A percentile compares a stretch with the other conserved stretches of the same genome.
These are phyloP conservation scores for Nymphicus hollandicus DNA, from an alignment of 2,113 vertebrate genomes.

Conservation along the genomic window DNA sequence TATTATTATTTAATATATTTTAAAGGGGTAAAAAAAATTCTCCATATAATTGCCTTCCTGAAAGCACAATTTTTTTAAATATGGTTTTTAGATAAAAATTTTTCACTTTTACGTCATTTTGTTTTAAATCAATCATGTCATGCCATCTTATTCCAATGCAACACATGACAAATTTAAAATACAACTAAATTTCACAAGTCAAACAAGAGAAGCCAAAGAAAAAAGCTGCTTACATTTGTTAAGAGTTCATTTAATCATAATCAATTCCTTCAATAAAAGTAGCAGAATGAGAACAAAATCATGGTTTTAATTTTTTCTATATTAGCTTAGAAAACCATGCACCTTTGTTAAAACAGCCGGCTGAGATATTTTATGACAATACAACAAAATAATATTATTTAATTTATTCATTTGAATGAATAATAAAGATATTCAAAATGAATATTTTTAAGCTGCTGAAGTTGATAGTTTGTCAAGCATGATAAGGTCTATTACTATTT, in stretches of 20 bases:
- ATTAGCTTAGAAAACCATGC: background rate
- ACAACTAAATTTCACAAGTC: background rate
- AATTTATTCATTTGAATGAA: background rate
- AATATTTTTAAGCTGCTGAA: background rate
- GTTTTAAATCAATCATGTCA: background rate
- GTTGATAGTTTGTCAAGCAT: background rate
- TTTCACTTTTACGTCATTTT: background rate
- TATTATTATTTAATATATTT: background rate
- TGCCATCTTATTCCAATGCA: background rate
- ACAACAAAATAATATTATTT: background rate
- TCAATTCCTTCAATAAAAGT: background rate
- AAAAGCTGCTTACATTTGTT: background rate
- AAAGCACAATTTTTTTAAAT: background rate
- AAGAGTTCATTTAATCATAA: background rate
- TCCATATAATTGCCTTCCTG: background rate
- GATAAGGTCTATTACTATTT: background rate
- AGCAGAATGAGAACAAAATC: background rate
- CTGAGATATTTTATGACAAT: background rate
- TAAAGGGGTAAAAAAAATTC: background rate
- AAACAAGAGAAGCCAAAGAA: background rate
- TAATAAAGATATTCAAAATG: background rate
- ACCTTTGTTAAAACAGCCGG: background rate
- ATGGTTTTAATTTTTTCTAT: background rate
- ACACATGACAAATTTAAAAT: background rate
- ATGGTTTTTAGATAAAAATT: background rate